Conservation (phyloP, 2,888 invertebrate species). For the Epirrhoe alternata region DNA sequence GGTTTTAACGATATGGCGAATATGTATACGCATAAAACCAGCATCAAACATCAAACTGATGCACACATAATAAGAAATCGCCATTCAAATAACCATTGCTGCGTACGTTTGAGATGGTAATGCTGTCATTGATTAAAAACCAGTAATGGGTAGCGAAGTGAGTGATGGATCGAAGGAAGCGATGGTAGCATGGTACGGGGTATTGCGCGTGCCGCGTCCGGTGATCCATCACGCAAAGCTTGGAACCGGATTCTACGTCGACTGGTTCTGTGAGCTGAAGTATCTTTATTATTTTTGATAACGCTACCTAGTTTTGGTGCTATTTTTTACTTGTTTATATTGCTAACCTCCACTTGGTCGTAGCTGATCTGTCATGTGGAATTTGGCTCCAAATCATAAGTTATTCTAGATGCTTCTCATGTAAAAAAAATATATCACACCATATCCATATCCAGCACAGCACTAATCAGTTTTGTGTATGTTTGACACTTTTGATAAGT, state of each 20-base stretch:
- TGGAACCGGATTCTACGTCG: constrained; percentile 71
- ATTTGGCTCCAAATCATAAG: no score
- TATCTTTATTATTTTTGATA: constrained; percentile 64
- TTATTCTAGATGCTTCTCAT: no score
- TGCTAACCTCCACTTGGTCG: no score
- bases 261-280: constrained; percentile 64
- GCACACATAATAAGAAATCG: not conserved
- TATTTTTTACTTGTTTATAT: constrained; percentile 13
- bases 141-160: constrained; percentile 3
- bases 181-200: constrained; percentile 49
- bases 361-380: no score
- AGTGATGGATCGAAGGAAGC: constrained; percentile 36
- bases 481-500: no score
- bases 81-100: not conserved
- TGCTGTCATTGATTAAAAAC: not conserved
- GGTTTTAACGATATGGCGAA: no score
- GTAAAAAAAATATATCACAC: no score
- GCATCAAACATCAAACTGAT: no score
- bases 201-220: constrained; percentile 68
- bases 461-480: no score
- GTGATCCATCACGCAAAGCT: constrained; percentile 80
- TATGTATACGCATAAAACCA: no score
- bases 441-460: no score
- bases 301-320: constrained; percentile 39
- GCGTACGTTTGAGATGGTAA: not conserved